Evolutionary conservation across 2,888 invertebrate species (phyloP), one percentile per base, ranked within the genome.

Genomic region (Gryllus longicercus): DNA sequence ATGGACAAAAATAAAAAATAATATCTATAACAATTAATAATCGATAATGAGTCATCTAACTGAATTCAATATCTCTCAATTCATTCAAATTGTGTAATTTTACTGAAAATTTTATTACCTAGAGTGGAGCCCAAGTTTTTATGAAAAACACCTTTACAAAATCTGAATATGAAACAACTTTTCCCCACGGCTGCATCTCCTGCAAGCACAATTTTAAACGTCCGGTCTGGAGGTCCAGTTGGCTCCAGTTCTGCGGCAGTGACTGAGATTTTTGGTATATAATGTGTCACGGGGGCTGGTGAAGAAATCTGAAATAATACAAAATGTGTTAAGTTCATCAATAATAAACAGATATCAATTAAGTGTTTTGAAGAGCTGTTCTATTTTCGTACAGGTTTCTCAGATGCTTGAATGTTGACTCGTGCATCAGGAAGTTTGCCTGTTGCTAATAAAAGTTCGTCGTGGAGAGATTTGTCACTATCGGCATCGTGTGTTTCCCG

Each of bases 141-240:
- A 23, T 88, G 87, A 84, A 91, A 91, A 79, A 88, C 87, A 18
- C 90, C 90, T 84, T 90, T 90, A 84, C 90, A 89, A 75, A 91
- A 87, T 51, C 91, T 85, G 85, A 90, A 88, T 80, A 91, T 91
- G 83, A 91, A 90, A 81, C 90, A 89, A 11, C 90, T 89, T 85
- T 91, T 91, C 11, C 91, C 91, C 1, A 91, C 91, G 2, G 90
- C 90, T 0, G 91, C 90, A 84, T 91, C 91, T 0, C 91, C 91
- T 18, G 91, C 91, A 83, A 91, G 87, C 11, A 91, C 90, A 4
- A 91, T 88, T 84, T 91, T 90, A 85, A 89, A 91, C 79, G 91
- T 90, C 76, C 91, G 85, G 80, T 91, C 90, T 5, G 91, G 89
- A n/a, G 86, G 85, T 23, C 86, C 85, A 10, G 83, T 83, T 12